Percentiles rank a stretch among this genome's conserved stretches.
phyloP scores from a whole-genome alignment of 2,113 vertebrate genomes.

The Octodon degus region DNA sequence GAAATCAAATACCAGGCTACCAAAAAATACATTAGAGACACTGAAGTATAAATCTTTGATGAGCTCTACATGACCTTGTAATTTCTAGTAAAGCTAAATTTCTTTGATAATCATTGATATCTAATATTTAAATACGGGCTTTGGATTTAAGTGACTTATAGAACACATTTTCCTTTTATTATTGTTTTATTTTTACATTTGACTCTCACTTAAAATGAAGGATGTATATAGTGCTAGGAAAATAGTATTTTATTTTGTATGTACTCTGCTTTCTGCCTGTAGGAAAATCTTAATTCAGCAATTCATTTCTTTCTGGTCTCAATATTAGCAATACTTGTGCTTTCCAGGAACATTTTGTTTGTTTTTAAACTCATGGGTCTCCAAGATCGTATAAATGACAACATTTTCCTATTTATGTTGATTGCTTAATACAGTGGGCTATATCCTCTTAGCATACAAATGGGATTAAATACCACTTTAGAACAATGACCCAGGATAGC shows the following conservation, averaged over 20 bases:
- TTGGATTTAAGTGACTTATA: neutral
- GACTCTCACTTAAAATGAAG: conserved; percentile 35
- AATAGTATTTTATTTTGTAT: neutral
- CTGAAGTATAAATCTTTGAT: neutral
- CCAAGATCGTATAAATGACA: neutral
- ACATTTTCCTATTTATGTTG: neutral
- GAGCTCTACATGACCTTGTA: neutral
- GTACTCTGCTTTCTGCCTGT: neutral
- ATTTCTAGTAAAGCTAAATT: neutral
- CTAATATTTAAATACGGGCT: conserved; percentile 9
- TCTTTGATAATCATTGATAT: neutral
- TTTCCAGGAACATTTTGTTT: neutral
- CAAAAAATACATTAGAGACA: neutral
- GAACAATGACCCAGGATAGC: neutral
- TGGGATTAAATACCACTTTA: neutral
- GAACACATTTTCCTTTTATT: neutral
- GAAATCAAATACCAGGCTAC: neutral
- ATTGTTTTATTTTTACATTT: neutral
- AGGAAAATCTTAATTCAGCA: conserved; percentile 23
- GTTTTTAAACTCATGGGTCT: neutral
- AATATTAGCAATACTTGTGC: neutral
- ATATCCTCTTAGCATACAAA: neutral
- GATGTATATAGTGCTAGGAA: neutral
- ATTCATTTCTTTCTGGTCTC: neutral
- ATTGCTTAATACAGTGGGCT: neutral